A percentile compares a stretch with the other conserved stretches of the same genome.
Evolutionary conservation across 2,113 vertebrate species (phyloP).

Genomic region (Oreochromis tanganicae): DNA sequence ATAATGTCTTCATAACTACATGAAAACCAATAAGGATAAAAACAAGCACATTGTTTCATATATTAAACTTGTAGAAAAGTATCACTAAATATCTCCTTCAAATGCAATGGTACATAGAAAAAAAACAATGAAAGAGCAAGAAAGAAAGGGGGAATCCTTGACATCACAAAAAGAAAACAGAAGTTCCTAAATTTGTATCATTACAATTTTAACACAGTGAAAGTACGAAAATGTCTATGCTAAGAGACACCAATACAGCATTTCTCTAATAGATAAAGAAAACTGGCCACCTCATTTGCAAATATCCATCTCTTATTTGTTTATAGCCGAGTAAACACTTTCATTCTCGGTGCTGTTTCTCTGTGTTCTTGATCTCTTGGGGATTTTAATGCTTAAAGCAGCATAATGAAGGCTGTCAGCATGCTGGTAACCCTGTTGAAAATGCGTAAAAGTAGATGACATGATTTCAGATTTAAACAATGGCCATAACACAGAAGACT

Average conservation of each 20-base stretch:
- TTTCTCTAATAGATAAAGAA: background rate
- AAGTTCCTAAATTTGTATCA: background rate
- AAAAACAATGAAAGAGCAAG: background rate
- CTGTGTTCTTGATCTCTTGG: background rate
- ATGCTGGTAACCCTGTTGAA: background rate
- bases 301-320: background rate
- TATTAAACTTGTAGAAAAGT: background rate
- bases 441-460: background rate
- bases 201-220: background rate
- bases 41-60: background rate
- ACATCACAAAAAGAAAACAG: background rate
- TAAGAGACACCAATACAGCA: background rate
- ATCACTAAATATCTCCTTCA: background rate
- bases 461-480: no score
- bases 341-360: background rate
- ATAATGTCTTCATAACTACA: background rate
- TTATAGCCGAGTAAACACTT: background rate
- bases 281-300: rapidly evolving
- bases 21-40: background rate
- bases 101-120: background rate
- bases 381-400: background rate
- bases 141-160: rapidly evolving
- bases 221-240: background rate
- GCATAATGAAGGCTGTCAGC: background rate
- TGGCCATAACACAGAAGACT: rapidly evolving